Conservation (phyloP, 2,113 vertebrate species). For the Ciconia maguari region DNA sequence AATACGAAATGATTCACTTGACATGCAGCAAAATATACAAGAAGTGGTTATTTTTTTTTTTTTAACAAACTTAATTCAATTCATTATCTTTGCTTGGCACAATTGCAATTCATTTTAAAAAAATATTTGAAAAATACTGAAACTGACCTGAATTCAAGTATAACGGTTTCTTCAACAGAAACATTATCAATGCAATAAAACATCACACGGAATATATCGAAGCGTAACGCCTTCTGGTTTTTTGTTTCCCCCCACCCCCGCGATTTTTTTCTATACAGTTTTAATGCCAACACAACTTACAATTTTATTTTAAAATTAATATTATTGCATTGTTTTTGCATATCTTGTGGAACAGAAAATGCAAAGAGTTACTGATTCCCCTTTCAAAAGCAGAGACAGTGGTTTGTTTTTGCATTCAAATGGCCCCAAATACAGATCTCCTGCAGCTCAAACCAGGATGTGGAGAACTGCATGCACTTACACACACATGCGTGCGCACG, state of each 20-base stretch:
- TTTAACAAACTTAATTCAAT: constrained; percentile 79
- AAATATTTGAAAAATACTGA: constrained; percentile 89
- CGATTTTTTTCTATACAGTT: constrained; percentile 80
- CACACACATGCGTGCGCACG: neutral
- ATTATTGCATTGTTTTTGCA: constrained; percentile 99
- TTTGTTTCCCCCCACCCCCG: neutral
- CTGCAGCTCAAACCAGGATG: constrained; percentile 32
- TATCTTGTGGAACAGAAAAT: constrained; percentile 96
- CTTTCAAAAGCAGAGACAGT: constrained; percentile 77
- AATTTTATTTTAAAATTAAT: constrained; percentile 80
- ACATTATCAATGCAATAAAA: constrained; percentile 89
- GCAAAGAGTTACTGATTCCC: constrained; percentile 81
- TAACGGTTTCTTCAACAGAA: constrained; percentile 89
- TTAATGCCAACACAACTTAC: constrained; percentile 79
- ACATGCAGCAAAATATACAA: constrained; percentile 89
- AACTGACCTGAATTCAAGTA: constrained; percentile 98
- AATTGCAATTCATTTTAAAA: constrained; percentile 84
- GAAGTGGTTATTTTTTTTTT: constrained; percentile 72
- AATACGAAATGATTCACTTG: constrained; percentile 86
- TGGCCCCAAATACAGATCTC: constrained; percentile 66
- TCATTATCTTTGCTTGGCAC: constrained; percentile 81
- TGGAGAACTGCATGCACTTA: constrained; percentile 42
- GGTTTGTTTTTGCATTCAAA: constrained; percentile 74
- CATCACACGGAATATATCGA: constrained; percentile 81
- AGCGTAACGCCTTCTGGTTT: constrained; percentile 71